phyloP scores from a whole-genome alignment of 2,113 vertebrate species.

The Ahaetulla prasina region DNA sequence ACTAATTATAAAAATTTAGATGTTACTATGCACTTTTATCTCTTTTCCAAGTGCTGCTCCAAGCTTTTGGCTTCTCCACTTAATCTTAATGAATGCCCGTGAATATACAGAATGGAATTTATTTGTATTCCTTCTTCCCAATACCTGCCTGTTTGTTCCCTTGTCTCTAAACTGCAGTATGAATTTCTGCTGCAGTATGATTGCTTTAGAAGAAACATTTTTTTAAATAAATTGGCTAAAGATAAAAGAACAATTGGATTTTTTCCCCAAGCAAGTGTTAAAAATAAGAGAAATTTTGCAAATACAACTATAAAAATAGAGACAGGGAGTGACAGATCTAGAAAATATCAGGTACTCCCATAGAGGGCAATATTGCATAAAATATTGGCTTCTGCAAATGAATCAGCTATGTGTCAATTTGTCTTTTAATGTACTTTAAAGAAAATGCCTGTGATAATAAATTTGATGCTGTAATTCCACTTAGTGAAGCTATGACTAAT shows the following conservation, averaged over 20 bases:
- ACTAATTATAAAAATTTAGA: background rate
- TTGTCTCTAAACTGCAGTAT: background rate
- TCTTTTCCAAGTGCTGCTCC: background rate
- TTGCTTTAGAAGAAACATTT: constrained; percentile 2
- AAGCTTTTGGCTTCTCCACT: background rate
- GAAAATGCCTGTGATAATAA: constrained; percentile 58
- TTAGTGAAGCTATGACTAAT: constrained; percentile 60
- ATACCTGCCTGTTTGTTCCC: background rate
- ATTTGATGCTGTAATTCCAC: constrained; percentile 51
- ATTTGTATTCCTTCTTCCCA: background rate
- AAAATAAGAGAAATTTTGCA: constrained; percentile 21
- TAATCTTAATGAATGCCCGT: background rate
- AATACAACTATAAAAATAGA: constrained; percentile 6
- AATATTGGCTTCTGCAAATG: constrained; percentile 54
- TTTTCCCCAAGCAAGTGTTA: background rate
- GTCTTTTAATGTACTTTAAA: constrained; percentile 56
- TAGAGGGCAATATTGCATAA: constrained; percentile 78
- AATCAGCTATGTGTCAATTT: constrained; percentile 51
- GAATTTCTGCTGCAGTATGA: background rate
- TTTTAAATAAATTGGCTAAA: constrained; percentile 10
- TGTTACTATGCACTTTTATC: background rate
- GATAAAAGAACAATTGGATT: background rate
- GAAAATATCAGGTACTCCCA: constrained; percentile 58
- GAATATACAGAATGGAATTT: background rate
- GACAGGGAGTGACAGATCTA: background rate